Base-by-base conservation (phyloP, 2,888 invertebrate genomes). In the Drosophila neoperkinsi region DNA sequence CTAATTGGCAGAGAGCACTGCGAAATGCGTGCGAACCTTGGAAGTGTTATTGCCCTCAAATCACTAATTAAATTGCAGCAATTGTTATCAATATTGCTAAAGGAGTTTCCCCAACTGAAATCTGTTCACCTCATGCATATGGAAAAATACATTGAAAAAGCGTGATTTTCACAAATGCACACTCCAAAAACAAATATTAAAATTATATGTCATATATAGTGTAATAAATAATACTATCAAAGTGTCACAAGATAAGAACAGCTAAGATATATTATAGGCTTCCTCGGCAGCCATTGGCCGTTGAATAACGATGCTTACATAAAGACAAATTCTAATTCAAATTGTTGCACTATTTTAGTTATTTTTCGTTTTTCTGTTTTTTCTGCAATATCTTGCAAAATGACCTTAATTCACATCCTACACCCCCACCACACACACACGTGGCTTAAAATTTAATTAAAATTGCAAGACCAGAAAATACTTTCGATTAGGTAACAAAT, bases 401-500 rank as follows among this genome's bases (percentile, higher is more conserved):
- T 38, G 28, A 64, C 28, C 49, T 61, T 61, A 43, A 46, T 13
- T 3, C n/a, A 33, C 21, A 25, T 5, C 10, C 25, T 10, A 41
- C 46, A 10, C 31, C 28, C 34, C 31, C 28, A 38, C 31, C 28
- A 30, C 49, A 9, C 21, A 21, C 41, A 43, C 3, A 55, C 13
- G 30, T 25, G 41, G 21, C 46, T 71, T 61, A 25, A 25, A 53
- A 55, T 67, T 33, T 18, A 61, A 73, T 68, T 61, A 41, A 34
- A 58, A 52, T 64, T 36, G 21, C 58, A 73, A 60, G 53, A 63
- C 13, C 56, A 77, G 43, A 70, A 74, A 70, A 30, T 62, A 65
- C 53, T 74, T 71, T 71, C 60, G 76, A 88, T 92, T 91, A 91
- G 92, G 77, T 92, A 91, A 91, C 91, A 91, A 71, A 77, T 74